Base-by-base conservation (phyloP, 2,113 vertebrate genomes). In the Periophthalmus modestus region DNA sequence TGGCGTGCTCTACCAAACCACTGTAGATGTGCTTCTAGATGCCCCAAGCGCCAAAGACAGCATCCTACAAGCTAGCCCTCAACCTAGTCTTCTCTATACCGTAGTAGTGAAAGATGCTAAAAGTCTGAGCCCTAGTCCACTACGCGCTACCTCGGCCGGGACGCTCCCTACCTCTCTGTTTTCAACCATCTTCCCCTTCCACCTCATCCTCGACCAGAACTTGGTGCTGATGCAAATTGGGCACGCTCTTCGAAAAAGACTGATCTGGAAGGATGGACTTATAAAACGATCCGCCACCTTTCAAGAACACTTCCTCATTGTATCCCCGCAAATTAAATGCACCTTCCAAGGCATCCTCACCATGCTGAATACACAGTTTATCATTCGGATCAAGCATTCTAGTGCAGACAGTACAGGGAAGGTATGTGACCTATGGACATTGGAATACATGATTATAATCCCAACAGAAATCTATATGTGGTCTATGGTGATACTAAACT, bases 111-210 rank as follows among this genome's bases (percentile, higher is more conserved):
- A 94, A 86, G 96, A 95, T 77, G 83, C 93, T 74, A 94, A 92
- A 73, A 95, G 91, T 48, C 91, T 93, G 75, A 96, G 95, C 24
- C 93, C 97, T 78, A 96, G 95, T 71, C 96, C 96, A 0, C 93
- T 97, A 79, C 94, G 95, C 77, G 95, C 96, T 0, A 94, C 94
- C 75, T 97, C 96, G 55, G 96, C 96, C 0, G 95, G 96, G 83
- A 96, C 96, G 69, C 96, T 99, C 77, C 94, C 97, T 15, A 92
- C 94, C 28, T 94, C 96, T 6, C 85, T 98, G 43, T 98, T 99
- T 88, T 98, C 96, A 84, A 95, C 97, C 89, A 97, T 96, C 5
- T 99, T 99, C 80, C 98, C 98, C 0, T 99, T 99, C 89, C 98
- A 99, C 82, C 93, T 98, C 84, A 95, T 99, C 90, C 93, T 99